phyloP scores from a whole-genome alignment of 53 echinoderm and acorn worm species.

The Antedon mediterranea region DNA sequence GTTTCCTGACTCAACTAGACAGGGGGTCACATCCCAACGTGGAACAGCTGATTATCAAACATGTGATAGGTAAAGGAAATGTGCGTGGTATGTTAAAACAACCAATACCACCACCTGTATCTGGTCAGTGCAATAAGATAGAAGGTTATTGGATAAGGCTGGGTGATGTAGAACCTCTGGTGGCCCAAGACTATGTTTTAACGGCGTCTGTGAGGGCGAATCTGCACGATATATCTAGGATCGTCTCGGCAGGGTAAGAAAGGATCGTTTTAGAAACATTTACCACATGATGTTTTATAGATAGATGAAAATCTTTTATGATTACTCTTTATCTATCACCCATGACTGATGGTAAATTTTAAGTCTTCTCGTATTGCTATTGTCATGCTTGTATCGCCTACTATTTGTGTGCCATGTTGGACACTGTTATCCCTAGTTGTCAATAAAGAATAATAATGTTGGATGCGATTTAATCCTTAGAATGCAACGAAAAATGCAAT shows the following conservation, averaged over 20 bases:
- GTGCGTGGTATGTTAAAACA: conserved; percentile 64
- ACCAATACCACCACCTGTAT: conserved; percentile 72
- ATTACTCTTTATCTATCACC: background rate
- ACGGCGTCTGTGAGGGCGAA: conserved; percentile 83
- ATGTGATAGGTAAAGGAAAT: conserved; percentile 56
- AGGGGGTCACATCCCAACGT: conserved; percentile 80
- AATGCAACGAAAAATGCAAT: too few relatives aligned
- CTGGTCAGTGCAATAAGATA: conserved; percentile 43
- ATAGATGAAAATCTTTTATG: background rate
- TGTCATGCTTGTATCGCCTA: too few relatives aligned
- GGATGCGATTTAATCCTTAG: too few relatives aligned
- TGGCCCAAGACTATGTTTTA: conserved; percentile 62
- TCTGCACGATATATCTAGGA: conserved; percentile 59
- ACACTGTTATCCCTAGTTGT: too few relatives aligned
- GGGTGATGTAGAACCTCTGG: conserved; percentile 39
- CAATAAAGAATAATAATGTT: too few relatives aligned
- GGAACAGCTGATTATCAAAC: conserved; percentile 70
- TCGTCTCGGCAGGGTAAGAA: conserved; percentile 78
- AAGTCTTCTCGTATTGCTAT: too few relatives aligned
- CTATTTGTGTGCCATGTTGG: too few relatives aligned
- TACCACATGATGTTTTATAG: background rate
- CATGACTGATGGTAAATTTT: background rate
- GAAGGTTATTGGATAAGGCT: conserved; percentile 93
- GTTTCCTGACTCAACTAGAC: conserved; percentile 94
- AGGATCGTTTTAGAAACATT: too few relatives aligned